Base-by-base conservation (phyloP, 2,113 vertebrate species). In the Sander lucioperca region DNA sequence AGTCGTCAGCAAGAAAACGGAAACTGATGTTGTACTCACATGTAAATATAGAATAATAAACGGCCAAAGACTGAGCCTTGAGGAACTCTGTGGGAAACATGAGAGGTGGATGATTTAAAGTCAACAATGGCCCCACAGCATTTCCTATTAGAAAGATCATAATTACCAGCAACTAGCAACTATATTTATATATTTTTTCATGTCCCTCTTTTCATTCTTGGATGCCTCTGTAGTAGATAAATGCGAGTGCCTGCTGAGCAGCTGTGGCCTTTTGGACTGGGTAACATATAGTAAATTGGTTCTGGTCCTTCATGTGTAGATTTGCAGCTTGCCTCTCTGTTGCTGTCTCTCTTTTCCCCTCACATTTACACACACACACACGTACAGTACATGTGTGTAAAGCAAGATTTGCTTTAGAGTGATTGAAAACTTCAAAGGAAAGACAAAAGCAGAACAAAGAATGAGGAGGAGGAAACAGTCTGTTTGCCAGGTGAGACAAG, bases 171-270 rank as follows among this genome's bases (percentile, higher is more conserved):
- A 30, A 30, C 30, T 39, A 39, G 39, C 39, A 10, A 10, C 39
- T 39, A 39, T 39, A 10, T 39, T 39, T 2, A 39, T 39, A 39
- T 11, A 43, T 43, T 43, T 43, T 43, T 11, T 43, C 54, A 16
- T 54, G 12, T 51, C 48, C 19, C 30, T 82, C 53, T 50, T 7
- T 74, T 30, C 15, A 10, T 43, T 73, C 36, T 19, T 50, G 66
- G 50, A 9, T 69, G 68, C 43, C 57, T 85, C 61, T 76, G 74
- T 27, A 61, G 54, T 72, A 11, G 50, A 65, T 81, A 4, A 74
- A 77, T 76, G 58, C 47, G 59, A 54, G 84, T 77, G 58, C 84
- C 83, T 92, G 91, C 74, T 65, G 54, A 45, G 33, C 89, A 92
- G 86, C 80, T 91, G 86, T 84, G 51, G 50, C 61, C 72, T 65